Base-by-base conservation (phyloP, 2,888 invertebrate genomes). In the Drosophila quinaria region DNA sequence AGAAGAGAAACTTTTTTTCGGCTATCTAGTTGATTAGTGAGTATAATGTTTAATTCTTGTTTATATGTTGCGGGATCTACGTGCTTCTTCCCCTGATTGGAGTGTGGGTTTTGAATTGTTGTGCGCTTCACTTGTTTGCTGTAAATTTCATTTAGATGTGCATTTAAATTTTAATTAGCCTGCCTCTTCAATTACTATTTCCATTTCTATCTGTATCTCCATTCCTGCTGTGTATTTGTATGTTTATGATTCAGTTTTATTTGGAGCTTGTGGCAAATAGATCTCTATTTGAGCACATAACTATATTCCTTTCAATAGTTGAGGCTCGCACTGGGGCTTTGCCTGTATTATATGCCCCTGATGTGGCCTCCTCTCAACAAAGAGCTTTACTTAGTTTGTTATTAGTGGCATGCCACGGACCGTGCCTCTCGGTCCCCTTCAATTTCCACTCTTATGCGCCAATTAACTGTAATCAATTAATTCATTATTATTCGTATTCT, bases 121-220 rank as follows among this genome's bases (percentile, higher is more conserved):
- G 50, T 50, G 33, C 50, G 72, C 50, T 70, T 46, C 39, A 44
- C 60, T 60, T 75, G 89, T 72, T 87, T 89, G 81, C 74, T 78
- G 81, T 74, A 81, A 87, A 78, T 78, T 89, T 81, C 85, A 70
- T 81, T 89, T 81, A 79, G 73, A 74, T 89, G 75, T 78, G 74
- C 86, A 86, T 80, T 86, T 85, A 86, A 87, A 87, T 78, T 83
- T 89, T 90, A 87, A 90, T 87, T 89, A 89, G 90, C 65, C 70
- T 56, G 62, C 73, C 86, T 68, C 74, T 76, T 70, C 66, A 56
- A 64, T 55, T 55, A n/a, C 47, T 31, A 62, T 65, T 58, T 46
- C 47, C 25, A 52, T 56, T 51, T 39, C 41, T 33, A 49, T 41
- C 33, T n/a, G 39, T 22, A 41, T 31, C 55, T 17, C 19, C 13